A percentile compares a stretch with the other conserved stretches of the same genome.
Conservation (phyloP, 2,888 invertebrate species). For the Lithophane socia region DNA sequence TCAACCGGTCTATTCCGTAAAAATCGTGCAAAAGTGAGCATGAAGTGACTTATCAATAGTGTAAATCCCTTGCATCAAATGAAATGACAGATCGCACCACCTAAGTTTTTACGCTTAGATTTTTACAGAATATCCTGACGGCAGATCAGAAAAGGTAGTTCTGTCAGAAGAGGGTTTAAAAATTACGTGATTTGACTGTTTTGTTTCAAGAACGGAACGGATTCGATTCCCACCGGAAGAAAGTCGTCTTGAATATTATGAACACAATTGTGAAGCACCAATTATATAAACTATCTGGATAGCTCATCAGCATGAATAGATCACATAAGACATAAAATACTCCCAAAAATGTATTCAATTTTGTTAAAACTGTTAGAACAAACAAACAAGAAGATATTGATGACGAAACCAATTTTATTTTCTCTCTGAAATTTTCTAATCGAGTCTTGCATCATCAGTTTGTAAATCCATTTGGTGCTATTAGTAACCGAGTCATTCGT, state of each 20-base stretch:
- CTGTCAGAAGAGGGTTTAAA: background rate
- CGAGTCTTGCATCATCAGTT: constrained; percentile 27
- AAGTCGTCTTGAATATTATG: background rate
- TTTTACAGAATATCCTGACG: background rate
- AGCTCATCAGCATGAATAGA: background rate
- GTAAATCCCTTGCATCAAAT: background rate
- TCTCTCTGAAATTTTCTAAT: constrained; percentile 17
- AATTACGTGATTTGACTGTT: no score
- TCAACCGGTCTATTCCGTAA: background rate
- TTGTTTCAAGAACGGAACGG: no score
- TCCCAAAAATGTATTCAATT: background rate
- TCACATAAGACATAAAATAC: background rate
- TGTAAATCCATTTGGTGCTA: constrained; percentile 24
- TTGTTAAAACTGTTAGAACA: background rate
- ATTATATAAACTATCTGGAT: background rate
- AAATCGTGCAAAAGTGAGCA: background rate
- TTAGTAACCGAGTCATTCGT: constrained; percentile 28
- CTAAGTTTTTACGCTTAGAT: background rate
- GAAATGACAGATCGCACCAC: background rate
- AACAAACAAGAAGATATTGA: constrained; percentile 2
- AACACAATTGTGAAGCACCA: background rate
- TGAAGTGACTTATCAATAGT: background rate
- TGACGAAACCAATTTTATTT: constrained; percentile 24
- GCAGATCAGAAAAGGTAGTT: background rate
- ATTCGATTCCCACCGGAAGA: background rate